Conservation (phyloP, 1,140 invertebrate species). For the Brachionus rubens region DNA sequence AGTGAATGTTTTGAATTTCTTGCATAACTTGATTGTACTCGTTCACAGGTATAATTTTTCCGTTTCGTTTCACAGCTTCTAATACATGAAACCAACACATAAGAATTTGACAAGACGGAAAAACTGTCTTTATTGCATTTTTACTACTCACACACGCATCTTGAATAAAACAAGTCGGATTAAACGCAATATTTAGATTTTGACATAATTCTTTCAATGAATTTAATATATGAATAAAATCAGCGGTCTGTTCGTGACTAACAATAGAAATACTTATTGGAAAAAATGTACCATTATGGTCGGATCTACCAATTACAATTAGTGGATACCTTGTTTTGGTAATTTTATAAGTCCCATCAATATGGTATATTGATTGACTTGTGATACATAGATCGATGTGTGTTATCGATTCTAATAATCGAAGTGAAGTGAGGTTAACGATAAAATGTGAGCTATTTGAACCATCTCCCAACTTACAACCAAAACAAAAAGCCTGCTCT, state of each 20-base stretch:
- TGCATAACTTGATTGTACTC: slow-evolving; percentile 2
- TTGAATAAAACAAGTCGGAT: slow-evolving; percentile 13
- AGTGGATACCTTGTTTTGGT: neutral
- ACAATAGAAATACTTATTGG: slow-evolving; percentile 24
- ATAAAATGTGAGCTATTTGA: neutral
- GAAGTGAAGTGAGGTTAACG: neutral
- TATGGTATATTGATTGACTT: neutral
- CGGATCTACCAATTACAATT: slow-evolving; percentile 24
- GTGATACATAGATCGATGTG: neutral
- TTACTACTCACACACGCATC: slow-evolving; percentile 5
- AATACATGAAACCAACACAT: slow-evolving; percentile 25
- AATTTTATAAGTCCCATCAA: slow-evolving; percentile 19
- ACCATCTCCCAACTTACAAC: neutral
- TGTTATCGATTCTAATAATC: neutral
- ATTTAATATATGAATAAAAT: slow-evolving; percentile 17
- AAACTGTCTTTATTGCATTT: slow-evolving; percentile 1
- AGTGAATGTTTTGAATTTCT: slow-evolving; percentile 7
- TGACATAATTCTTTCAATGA: slow-evolving; percentile 23
- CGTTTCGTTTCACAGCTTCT: neutral
- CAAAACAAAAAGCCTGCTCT: slow-evolving; percentile 1
- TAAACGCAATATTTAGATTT: slow-evolving; percentile 30
- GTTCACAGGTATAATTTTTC: neutral
- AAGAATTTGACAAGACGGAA: neutral
- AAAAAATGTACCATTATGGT: slow-evolving; percentile 33
- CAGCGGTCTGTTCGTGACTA: slow-evolving; percentile 9